Evolutionary conservation across 2,888 invertebrate species (phyloP).

Genomic region (Rhamnusium bicolor): DNA sequence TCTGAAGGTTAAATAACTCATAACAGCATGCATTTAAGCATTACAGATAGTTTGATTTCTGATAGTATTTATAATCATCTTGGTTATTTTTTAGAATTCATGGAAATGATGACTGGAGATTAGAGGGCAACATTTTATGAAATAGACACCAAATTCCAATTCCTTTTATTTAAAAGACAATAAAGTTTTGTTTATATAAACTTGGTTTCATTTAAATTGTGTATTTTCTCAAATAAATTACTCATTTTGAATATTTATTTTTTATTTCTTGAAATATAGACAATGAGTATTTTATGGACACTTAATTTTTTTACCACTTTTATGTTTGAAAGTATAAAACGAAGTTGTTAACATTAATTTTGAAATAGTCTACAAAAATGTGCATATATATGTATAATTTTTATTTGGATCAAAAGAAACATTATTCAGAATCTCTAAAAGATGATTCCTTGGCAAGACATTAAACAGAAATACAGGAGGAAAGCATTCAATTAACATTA

Average conservation of each 20-base stretch:
- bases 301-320: not conserved
- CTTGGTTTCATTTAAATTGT: not conserved
- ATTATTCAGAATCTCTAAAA: not conserved
- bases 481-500: constrained; percentile 6
- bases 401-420: not conserved
- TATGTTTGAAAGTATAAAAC: not conserved
- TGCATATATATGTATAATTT: no score
- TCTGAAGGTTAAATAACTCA: constrained; percentile 4
- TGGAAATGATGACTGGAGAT: constrained; percentile 93
- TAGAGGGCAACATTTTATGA: not conserved
- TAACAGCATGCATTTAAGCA: not conserved
- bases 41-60: not conserved
- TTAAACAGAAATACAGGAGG: not conserved
- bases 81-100: constrained; percentile 80
- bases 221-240: not conserved
- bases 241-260: not conserved
- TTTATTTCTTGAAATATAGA: not conserved
- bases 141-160: constrained; percentile 15
- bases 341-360: not conserved
- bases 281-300: not conserved
- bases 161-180: constrained; percentile 30
- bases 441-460: constrained; percentile 12
- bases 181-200: constrained; percentile 20
- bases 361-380: not conserved
- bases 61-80: not conserved